Evolutionary conservation across 2,888 invertebrate species (phyloP).

Genomic region (Microplitis manilae): DNA sequence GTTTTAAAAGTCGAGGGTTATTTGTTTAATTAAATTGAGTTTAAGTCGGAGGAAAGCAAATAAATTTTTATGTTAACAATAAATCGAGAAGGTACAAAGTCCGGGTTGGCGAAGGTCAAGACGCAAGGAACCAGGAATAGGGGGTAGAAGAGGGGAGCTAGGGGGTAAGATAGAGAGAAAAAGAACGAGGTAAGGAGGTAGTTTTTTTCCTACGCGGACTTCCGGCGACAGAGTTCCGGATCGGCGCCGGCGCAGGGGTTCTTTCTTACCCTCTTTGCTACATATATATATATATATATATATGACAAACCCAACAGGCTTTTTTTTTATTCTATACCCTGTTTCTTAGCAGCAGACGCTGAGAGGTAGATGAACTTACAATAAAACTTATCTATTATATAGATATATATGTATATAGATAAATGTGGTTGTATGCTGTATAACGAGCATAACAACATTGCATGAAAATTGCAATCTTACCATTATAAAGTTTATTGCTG

Average conservation of each 20-base stretch:
- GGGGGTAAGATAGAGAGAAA: neutral
- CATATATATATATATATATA: neutral
- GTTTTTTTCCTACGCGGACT: conserved; percentile 21
- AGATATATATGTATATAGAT: neutral
- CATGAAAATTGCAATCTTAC: conserved; percentile 25
- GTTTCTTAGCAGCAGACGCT: neutral
- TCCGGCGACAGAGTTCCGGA: conserved; percentile 29
- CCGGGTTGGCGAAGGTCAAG: conserved; percentile 25
- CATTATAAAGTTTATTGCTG: conserved; percentile 21
- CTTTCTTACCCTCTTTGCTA: neutral
- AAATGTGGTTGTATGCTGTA: conserved; percentile 6
- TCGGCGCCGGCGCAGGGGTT: conserved; percentile 16
- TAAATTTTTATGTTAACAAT: conserved; percentile 2
- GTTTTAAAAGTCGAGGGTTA: too few relatives aligned
- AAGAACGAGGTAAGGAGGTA: neutral
- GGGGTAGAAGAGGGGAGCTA: neutral
- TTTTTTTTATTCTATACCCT: neutral
- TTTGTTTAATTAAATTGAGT: too few relatives aligned
- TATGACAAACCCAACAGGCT: neutral
- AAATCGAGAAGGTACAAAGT: neutral
- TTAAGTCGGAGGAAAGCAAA: neutral
- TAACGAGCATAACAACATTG: conserved; percentile 16
- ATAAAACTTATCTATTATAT: neutral
- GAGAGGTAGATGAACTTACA: neutral
- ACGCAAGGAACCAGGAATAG: neutral